Evolutionary conservation across 2,113 vertebrate genomes (phyloP).

Genomic region (Carassius carassius): DNA sequence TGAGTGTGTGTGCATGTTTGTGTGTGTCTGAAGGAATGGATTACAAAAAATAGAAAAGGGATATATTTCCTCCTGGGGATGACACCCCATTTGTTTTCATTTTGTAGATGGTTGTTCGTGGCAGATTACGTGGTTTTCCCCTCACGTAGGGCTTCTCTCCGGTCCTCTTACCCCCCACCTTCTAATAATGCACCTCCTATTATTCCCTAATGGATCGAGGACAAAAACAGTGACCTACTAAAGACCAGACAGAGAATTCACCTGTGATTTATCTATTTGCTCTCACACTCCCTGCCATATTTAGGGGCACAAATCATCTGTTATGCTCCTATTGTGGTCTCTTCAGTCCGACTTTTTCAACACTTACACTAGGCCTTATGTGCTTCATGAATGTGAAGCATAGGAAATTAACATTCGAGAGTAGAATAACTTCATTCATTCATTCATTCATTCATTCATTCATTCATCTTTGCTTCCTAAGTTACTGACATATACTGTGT

Average conservation of each 20-base stretch:
- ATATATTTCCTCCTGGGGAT: slow-evolving; percentile 70
- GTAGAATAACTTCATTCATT: not conserved
- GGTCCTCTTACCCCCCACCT: slow-evolving; percentile 49
- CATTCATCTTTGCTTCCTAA: no score
- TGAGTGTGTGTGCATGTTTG: slow-evolving; percentile 17
- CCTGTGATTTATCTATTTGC: slow-evolving; percentile 70
- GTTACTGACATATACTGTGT: no score
- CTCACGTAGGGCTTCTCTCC: slow-evolving; percentile 52
- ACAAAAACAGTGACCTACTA: slow-evolving; percentile 69
- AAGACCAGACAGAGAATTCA: slow-evolving; percentile 65
- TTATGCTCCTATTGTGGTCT: slow-evolving; percentile 32
- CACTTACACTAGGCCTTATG: not conserved
- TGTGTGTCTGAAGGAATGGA: slow-evolving; percentile 54
- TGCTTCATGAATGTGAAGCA: not conserved
- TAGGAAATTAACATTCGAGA: not conserved
- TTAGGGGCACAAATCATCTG: slow-evolving; percentile 51
- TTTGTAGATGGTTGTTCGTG: slow-evolving; percentile 62
- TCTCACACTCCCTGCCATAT: slow-evolving; percentile 50
- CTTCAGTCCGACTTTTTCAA: slow-evolving; percentile 23
- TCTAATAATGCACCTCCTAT: slow-evolving; percentile 63
- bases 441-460: no score
- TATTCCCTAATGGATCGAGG: slow-evolving; percentile 67
- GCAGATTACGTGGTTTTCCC: slow-evolving; percentile 60
- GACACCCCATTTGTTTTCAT: slow-evolving; percentile 79
- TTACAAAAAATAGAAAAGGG: slow-evolving; percentile 69